phyloP scores from a whole-genome alignment of 2,797 vertebrate species.

The Pangasius macronema region DNA sequence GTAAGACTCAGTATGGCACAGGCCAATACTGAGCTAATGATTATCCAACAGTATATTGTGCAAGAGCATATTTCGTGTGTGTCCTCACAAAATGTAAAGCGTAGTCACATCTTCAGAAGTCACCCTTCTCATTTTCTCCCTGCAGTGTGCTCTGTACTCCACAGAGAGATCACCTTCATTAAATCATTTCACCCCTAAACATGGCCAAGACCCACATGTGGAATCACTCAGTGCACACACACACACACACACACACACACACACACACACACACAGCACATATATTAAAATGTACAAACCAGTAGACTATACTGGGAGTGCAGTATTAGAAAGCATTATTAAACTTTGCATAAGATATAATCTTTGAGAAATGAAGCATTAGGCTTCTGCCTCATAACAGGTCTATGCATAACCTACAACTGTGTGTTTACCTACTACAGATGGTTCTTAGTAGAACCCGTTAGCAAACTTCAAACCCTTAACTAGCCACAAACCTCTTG shows the following conservation, averaged over 20 bases:
- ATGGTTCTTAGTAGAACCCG: not conserved
- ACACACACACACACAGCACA: not conserved
- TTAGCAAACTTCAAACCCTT: not conserved
- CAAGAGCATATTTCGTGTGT: too few species aligned
- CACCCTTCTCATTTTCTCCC: too few species aligned
- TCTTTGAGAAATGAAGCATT: not conserved
- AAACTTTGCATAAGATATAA: not conserved
- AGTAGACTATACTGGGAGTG: not conserved
- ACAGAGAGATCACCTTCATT: conserved; percentile 16
- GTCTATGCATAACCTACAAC: not conserved
- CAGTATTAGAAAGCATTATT: not conserved
- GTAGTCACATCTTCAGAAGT: too few species aligned
- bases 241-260: not conserved
- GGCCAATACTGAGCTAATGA: not conserved
- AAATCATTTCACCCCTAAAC: conserved; percentile 31
- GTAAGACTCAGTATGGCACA: not conserved
- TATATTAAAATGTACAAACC: conserved; percentile 1
- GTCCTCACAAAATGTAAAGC: too few species aligned
- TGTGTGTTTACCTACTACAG: not conserved
- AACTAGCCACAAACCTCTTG: not conserved
- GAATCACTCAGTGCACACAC: conserved; percentile 26
- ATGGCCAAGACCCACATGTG: conserved; percentile 30
- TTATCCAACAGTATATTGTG: not conserved
- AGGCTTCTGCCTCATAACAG: not conserved
- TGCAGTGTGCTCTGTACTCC: conserved; percentile 8